Base-by-base conservation (phyloP, 2,113 vertebrate species). In the Recurvirostra avosetta region DNA sequence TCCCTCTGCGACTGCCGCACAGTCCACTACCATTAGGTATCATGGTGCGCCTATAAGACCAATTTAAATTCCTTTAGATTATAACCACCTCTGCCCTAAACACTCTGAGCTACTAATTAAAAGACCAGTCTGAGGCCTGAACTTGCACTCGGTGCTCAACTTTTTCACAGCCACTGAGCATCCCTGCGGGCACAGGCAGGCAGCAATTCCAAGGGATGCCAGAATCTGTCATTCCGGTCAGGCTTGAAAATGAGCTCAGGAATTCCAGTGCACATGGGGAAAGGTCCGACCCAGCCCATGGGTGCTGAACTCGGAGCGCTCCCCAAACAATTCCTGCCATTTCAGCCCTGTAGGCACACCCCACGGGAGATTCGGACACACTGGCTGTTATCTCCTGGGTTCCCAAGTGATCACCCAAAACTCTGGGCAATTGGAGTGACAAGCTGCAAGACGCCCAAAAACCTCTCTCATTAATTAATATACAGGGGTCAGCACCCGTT, bases 281-380 rank as follows among this genome's bases (percentile, higher is more conserved):
- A 47, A 11, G 30, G 25, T 1, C 34, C 0, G 2, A 10, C 7
- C 66, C 71, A 12, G 12, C 43, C 72, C 7, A 1, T 0, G 8
- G n/a, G 12, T 29, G 53, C 73, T 41, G 47, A 86, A 16, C 52
- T 8, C 13, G 0, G 80, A 87, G 73, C 32, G 11, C 26, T 67
- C 21, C 66, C 49, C 15, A 13, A 16, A 6, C 3, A 13, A 22
- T 6, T 23, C 82, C 50, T 29, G 26, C 50, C 32, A 1, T 32
- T 16, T 32, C 41, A 4, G 20, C 38, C 34, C 19, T 41, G 66
- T 62, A 26, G 56, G 41, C 49, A 16, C 49, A 20, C 2, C 55
- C 47, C 36, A 1, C 1, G 6, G 32, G 62, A 68, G 34, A 4
- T 5, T 8, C 4, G 2, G 43, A 3, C 20, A 15, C 36, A 7